A percentile compares a stretch with the other conserved stretches of the same genome.
Evolutionary conservation across 2,888 invertebrate species (phyloP).

Genomic region (Mamestra brassicae): DNA sequence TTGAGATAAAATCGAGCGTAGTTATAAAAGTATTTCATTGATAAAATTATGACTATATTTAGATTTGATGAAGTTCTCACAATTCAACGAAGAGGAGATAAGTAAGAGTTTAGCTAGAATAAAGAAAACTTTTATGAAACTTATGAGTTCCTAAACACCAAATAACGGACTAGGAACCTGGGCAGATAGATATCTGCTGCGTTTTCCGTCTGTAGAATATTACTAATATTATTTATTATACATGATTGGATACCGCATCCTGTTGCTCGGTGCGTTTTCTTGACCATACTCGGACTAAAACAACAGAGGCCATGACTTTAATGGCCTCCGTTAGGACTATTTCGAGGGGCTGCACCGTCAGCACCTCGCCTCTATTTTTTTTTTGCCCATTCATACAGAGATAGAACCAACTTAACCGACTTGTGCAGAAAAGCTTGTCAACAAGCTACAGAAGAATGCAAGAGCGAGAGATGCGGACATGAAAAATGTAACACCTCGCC

Average conservation of each 20-base stretch:
- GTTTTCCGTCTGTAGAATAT: neutral
- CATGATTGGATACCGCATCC: constrained; percentile 12
- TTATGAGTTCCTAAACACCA: neutral
- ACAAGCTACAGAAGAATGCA: no score
- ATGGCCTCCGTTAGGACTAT: no score
- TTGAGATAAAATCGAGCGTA: constrained; percentile 18
- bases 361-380: no score
- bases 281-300: constrained; percentile 1
- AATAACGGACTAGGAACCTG: neutral
- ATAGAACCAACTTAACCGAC: no score
- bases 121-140: neutral
- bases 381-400: no score
- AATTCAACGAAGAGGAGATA: constrained; percentile 22
- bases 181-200: neutral
- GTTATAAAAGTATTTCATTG: constrained; percentile 26
- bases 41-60: constrained; percentile 17
- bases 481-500: no score
- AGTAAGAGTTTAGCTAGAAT: neutral
- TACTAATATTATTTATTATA: neutral
- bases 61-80: constrained; percentile 18
- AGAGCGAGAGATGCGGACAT: no score
- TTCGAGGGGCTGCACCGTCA: no score
- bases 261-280: neutral
- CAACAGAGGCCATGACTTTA: neutral
- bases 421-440: no score